Conservation (phyloP, 2,113 vertebrate genomes). For the Thoracochromis brauschi region DNA sequence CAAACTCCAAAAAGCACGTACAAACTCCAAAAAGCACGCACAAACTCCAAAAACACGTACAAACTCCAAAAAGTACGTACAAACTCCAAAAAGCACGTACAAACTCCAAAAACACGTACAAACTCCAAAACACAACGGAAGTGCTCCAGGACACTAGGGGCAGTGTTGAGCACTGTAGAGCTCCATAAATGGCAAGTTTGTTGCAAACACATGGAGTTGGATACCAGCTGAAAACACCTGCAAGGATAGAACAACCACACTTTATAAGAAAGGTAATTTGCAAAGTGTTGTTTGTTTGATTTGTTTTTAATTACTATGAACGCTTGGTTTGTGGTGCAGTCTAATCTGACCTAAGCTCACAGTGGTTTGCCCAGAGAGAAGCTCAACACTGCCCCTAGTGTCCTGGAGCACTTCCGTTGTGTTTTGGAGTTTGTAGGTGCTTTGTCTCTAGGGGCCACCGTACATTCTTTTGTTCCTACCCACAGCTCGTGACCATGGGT, state of each 20-base stretch:
- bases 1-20: accelerated
- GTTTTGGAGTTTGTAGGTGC: neutral
- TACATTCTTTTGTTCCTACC: neutral
- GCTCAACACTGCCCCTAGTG: neutral
- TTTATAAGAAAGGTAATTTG: neutral
- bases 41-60: accelerated
- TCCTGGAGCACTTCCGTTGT: accelerated
- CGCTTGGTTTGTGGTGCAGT: accelerated
- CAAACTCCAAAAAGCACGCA: accelerated
- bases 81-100: accelerated
- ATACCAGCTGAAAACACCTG: neutral
- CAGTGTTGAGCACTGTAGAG: neutral
- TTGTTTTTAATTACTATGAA: neutral
- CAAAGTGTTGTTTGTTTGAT: neutral
- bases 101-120: accelerated
- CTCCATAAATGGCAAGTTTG: neutral
- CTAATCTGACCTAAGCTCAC: accelerated
- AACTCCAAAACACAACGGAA: accelerated
- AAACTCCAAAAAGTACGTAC: accelerated
- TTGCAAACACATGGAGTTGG: neutral
- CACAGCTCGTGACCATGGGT: accelerated
- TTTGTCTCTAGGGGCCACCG: neutral
- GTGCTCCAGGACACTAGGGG: neutral
- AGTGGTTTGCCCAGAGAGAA: accelerated
- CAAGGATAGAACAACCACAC: neutral